Evolutionary conservation across 2,113 vertebrate genomes (phyloP).

Genomic region (Girardinichthys multiradiatus): DNA sequence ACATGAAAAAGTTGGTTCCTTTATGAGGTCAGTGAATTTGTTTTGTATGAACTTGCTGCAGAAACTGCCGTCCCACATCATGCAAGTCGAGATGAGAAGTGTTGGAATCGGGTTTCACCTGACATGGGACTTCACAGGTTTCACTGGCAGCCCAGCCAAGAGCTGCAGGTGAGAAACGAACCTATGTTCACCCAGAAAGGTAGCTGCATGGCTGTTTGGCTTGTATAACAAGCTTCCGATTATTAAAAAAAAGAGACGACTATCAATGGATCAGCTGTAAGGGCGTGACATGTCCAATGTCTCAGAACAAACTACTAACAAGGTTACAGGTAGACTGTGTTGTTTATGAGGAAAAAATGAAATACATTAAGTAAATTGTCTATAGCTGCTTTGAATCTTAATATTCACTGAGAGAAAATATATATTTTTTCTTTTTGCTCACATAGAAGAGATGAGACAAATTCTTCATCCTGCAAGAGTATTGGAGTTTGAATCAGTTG

Average conservation of each 20-base stretch:
- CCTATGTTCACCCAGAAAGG: constrained; percentile 1
- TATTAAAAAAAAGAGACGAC: background rate
- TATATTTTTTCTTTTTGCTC: too few relatives aligned
- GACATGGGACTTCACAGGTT: constrained; percentile 7
- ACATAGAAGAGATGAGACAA: too few relatives aligned
- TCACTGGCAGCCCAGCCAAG: background rate
- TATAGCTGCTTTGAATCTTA: background rate
- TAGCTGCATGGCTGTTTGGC: background rate
- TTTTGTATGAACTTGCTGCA: background rate
- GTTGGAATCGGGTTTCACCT: background rate
- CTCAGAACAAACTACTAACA: background rate
- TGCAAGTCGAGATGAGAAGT: background rate
- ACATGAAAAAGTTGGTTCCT: background rate
- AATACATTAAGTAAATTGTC: background rate
- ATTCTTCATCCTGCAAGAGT: too few relatives aligned
- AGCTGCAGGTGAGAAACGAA: constrained; percentile 5
- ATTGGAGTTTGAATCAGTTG: too few relatives aligned
- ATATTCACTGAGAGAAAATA: background rate
- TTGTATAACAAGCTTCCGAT: background rate
- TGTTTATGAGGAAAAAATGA: background rate
- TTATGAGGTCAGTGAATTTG: background rate
- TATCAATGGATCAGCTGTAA: background rate
- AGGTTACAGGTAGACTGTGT: background rate
- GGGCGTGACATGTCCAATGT: background rate
- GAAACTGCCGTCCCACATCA: background rate